Evolutionary conservation across 1,140 invertebrate species (phyloP).

Genomic region (Copidosoma floridanum): DNA sequence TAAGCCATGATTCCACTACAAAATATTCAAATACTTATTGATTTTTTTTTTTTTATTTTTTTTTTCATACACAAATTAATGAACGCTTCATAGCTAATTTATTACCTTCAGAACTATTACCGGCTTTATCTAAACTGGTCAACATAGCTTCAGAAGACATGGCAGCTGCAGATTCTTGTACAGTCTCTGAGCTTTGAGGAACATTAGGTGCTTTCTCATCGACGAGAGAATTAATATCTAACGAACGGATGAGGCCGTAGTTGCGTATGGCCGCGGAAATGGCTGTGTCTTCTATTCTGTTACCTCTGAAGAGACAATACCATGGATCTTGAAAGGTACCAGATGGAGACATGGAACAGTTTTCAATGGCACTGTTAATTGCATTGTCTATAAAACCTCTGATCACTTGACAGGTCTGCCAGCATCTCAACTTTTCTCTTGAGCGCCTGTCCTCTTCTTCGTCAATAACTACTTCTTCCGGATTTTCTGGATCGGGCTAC

Average conservation of each 20-base stretch:
- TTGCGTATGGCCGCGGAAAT: conserved; percentile 63
- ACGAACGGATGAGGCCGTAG: conserved; percentile 44
- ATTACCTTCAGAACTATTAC: conserved; percentile 20
- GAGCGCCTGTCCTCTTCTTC: conserved; percentile 35
- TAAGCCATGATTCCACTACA: conserved; percentile 21
- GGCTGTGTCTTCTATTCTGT: conserved; percentile 57
- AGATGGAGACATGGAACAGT: conserved; percentile 58
- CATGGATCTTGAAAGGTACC: conserved; percentile 50
- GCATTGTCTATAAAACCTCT: conserved; percentile 72
- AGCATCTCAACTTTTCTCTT: conserved; percentile 52
- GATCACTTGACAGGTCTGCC: conserved; percentile 70
- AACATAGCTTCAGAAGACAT: conserved; percentile 27
- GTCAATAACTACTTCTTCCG: conserved; percentile 30
- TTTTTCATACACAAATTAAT: not conserved
- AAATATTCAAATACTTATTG: not conserved
- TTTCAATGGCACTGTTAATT: conserved; percentile 68
- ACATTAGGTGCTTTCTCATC: conserved; percentile 25
- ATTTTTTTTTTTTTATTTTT: too few relatives aligned
- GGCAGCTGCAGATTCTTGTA: conserved; percentile 20
- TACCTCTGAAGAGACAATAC: conserved; percentile 58
- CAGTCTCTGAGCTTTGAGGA: conserved; percentile 16
- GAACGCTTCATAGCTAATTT: too few relatives aligned
- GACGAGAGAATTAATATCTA: conserved; percentile 51
- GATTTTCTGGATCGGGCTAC: conserved; percentile 20
- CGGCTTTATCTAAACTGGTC: conserved; percentile 25